A percentile compares a stretch with the other conserved stretches of the same genome.
phyloP scores from a whole-genome alignment of 2,888 invertebrate species.

The Cataglyphis livida region DNA sequence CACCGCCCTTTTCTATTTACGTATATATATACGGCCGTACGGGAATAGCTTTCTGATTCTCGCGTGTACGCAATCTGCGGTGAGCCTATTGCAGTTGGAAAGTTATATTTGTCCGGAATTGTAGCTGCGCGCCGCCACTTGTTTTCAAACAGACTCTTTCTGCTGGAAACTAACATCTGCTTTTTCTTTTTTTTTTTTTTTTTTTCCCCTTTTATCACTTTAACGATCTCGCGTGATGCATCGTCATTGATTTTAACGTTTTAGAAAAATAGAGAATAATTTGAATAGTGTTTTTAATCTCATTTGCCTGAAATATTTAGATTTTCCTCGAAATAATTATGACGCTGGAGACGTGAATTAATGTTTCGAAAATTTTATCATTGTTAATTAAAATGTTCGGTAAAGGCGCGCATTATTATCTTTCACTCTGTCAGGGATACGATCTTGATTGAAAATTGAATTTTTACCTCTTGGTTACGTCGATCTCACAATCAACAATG shows the following conservation, averaged over 20 bases:
- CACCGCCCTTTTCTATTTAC: conserved; percentile 47
- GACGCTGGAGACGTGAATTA: not conserved
- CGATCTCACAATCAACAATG: not conserved
- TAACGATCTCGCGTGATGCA: conserved; percentile 5
- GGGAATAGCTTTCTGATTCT: conserved; percentile 51
- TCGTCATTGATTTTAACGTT: conserved; percentile 1
- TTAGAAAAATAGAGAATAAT: not conserved
- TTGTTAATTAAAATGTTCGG: not conserved
- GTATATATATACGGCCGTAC: conserved; percentile 22
- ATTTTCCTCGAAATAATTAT: not conserved
- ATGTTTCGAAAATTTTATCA: not conserved
- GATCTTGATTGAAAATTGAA: conserved; percentile 17
- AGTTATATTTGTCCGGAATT: conserved; percentile 53
- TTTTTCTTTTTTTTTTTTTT: not conserved
- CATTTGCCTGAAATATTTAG: not conserved
- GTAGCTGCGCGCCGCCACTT: conserved; percentile 31
- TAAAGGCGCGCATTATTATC: not conserved
- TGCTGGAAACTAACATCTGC: conserved; percentile 22
- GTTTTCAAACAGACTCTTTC: conserved; percentile 33
- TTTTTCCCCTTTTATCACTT: not conserved
- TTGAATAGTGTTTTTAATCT: not conserved
- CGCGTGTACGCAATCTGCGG: conserved; percentile 53
- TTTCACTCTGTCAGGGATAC: not conserved
- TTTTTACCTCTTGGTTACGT: not conserved
- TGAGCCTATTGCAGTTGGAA: conserved; percentile 53